Evolutionary conservation across 2,888 invertebrate species (phyloP).

Genomic region (Thera britannica): DNA sequence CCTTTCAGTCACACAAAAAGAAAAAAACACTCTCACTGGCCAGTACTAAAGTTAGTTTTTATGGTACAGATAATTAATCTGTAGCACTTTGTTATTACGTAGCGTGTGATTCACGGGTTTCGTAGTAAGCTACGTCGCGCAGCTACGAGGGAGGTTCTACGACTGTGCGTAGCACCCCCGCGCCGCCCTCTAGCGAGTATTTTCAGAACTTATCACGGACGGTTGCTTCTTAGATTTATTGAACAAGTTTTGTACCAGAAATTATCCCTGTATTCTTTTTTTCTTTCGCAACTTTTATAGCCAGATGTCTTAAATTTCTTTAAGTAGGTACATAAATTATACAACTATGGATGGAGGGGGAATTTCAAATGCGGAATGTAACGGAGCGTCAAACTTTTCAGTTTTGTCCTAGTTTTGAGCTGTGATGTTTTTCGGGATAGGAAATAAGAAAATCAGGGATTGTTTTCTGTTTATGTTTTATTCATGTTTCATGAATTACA

Average conservation of each 20-base stretch:
- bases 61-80: neutral
- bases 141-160: constrained; percentile 50
- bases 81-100: neutral
- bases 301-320: constrained; percentile 37
- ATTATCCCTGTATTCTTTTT: constrained; percentile 35
- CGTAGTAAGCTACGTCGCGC: constrained; percentile 45
- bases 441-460: neutral
- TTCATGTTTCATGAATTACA: too few relatives aligned
- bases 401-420: neutral
- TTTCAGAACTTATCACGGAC: constrained; percentile 46
- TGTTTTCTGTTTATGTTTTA: neutral
- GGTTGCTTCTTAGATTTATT: constrained; percentile 47
- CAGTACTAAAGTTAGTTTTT: neutral
- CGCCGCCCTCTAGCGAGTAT: constrained; percentile 48
- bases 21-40: constrained; percentile 1
- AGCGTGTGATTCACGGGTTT: constrained; percentile 27
- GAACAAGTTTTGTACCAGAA: constrained; percentile 45
- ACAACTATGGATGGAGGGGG: neutral
- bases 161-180: constrained; percentile 51
- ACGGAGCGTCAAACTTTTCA: neutral
- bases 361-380: neutral
- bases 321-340: constrained; percentile 24
- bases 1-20: constrained; percentile 20
- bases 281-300: constrained; percentile 35
- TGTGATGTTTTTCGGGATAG: neutral